These are phyloP conservation scores for Petroica traversi DNA, from an alignment of 2,113 vertebrate species.

Conservation along the genomic window DNA sequence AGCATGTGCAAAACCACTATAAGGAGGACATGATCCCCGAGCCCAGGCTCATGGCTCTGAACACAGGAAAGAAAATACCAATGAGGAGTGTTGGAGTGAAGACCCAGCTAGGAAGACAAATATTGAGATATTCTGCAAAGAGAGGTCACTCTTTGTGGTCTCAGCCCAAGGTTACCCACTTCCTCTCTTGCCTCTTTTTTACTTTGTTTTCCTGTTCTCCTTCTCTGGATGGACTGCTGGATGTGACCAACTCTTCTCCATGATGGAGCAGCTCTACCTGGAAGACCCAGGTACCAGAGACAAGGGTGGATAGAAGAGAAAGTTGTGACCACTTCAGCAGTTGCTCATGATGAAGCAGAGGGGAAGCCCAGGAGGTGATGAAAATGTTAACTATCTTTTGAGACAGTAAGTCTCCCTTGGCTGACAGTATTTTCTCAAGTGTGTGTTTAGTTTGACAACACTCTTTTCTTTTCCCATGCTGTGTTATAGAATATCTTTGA, in stretches of 20 bases:
- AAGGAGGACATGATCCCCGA: neutral
- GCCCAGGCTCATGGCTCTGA: neutral
- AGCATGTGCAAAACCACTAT: neutral
- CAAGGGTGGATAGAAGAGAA: neutral
- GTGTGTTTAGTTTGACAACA: neutral
- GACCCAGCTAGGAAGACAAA: neutral
- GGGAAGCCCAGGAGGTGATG: neutral
- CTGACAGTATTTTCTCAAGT: neutral
- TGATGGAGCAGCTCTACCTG: neutral
- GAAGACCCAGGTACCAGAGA: rapidly evolving
- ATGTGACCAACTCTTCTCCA: neutral
- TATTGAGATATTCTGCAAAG: neutral
- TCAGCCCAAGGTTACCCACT: neutral
- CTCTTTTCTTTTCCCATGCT: neutral
- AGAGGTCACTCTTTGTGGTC: neutral
- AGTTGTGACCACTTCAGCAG: neutral
- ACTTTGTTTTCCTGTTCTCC: neutral
- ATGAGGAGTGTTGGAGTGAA: neutral
- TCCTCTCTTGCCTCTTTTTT: neutral
- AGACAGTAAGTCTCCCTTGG: neutral
- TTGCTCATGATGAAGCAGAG: neutral
- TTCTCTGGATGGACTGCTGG: neutral
- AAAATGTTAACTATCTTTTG: neutral
- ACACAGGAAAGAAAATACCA: neutral
- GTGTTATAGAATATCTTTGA: neutral